phyloP scores from a whole-genome alignment of 2,113 vertebrate genomes.

The Porphyrio hochstetteri region DNA sequence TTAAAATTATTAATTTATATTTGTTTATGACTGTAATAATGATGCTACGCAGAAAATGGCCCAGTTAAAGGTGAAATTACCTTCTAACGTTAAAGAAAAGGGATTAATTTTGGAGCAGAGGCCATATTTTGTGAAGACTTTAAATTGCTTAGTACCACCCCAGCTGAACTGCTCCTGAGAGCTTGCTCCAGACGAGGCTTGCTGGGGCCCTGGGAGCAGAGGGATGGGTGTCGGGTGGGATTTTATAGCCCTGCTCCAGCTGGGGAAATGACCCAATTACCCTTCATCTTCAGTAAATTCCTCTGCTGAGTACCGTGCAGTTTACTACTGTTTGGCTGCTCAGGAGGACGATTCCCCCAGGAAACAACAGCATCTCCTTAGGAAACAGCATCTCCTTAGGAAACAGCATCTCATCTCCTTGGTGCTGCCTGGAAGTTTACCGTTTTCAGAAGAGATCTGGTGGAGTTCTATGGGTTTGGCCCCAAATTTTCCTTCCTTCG shows the following conservation, averaged over 20 bases:
- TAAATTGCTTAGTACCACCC: neutral
- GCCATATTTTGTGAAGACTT: neutral
- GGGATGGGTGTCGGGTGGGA: neutral
- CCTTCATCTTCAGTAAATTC: conserved; percentile 17
- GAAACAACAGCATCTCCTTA: neutral
- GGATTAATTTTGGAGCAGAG: neutral
- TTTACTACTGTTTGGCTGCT: conserved; percentile 10
- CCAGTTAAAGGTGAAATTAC: conserved; percentile 49
- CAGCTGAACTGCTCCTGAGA: neutral
- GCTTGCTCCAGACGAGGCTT: neutral
- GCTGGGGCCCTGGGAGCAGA: neutral
- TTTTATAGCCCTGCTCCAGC: neutral
- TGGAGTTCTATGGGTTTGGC: neutral
- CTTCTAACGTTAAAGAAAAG: neutral
- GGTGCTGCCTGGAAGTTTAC: neutral
- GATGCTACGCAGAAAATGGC: conserved; percentile 36
- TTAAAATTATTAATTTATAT: conserved; percentile 37
- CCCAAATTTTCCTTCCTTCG: neutral
- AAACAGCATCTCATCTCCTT: neutral
- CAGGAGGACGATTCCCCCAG: neutral
- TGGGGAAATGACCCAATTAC: neutral
- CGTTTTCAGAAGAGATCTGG: neutral
- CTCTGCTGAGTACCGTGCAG: neutral
- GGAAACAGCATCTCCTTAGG: neutral
- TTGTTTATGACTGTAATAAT: conserved; percentile 53